Base-by-base conservation (phyloP, 2,888 invertebrate species). In the Cylloceria caligata region DNA sequence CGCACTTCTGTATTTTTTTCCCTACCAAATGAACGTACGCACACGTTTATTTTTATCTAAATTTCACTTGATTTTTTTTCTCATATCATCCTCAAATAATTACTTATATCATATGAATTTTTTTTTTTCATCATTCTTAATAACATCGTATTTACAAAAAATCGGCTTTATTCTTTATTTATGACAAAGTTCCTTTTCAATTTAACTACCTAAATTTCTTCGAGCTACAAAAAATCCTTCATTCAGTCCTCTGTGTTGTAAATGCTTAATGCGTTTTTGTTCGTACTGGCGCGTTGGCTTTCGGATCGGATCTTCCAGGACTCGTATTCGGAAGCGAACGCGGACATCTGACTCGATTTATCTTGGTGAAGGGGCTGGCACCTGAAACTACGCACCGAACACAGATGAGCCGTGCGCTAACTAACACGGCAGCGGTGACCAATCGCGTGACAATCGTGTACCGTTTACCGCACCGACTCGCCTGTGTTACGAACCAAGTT, bases 141-240 rank as follows among this genome's bases (percentile, higher is more conserved):
- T 85, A 88, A 88, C 84, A 86, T 85, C 85, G 83, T 90, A 90
- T 90, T 90, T 90, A 90, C 90, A 90, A 89, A 90, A 90, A 86
- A 88, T 69, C 85, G 82, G 57, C 65, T 79, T 83, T 72, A 42
- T 78, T 78, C 39, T 78, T 72, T 69, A 49, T 67, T 80, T 83
- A 57, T 80, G 68, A 79, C 74, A 75, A 71, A 78, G 36, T 71
- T 80, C 52, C 42, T 68, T 83, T 85, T 74, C 86, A 88, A 87
- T 88, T 87, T 85, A 80, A 87, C 88, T 90, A 90, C 82, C 88
- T 90, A 90, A 80, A 72, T 39, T 77, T 72, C 84, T 88, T 87
- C 86, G 85, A 83, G 84, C 89, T 90, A 90, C 85, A 88, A 90
- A 89, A 90, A 89, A 89, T 87, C 81, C 89, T 86, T 88, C 87